Evolutionary conservation across 1,140 invertebrate genomes (phyloP), one percentile per base, ranked within the genome.

Genomic region (Neotoxoptera formosana): DNA sequence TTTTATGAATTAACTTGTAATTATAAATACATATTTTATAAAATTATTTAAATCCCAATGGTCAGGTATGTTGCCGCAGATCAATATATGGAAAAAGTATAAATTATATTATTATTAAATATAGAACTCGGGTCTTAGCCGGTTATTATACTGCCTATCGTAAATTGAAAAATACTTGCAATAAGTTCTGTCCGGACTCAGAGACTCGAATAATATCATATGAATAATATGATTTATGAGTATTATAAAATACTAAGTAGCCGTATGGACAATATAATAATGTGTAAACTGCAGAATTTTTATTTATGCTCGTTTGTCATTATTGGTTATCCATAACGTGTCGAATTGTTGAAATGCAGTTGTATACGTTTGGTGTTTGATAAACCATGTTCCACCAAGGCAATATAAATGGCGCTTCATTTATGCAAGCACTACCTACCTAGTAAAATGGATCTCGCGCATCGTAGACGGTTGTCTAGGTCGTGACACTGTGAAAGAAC

Each of bases 391-490:
- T 45, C 7, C 34, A 45, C 1, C 83, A 84, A 84, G 83, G 83
- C 45, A 84, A 84, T 36, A 67, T 36, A 67, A n/a, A 67, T 76
- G 60, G 60, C n/a, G 4, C 60, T 76, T 34, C 60, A 34, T 34
- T 6, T 53, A n/a, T 76, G n/a, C 60, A 76, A 17, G 21, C 51
- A 53, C 21, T 53, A n/a, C 11, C 11, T 76, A n/a, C 60, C 11
- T 67, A 67, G n/a, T 34, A 76, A 76, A 76, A n/a, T 76, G 4
- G 30, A 6, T 76, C 30, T 76, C 30, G 60, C 60, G 25, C 25
- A 9, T 60, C 60, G 83, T 86, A 47, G 84, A 41, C 84, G 45
- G 47, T 86, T 47, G 84, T 86, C 84, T 86, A 47, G 84, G 41
- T 86, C 84, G 41, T 45, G 84, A 47, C 23, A 30, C 84, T 41